Conservation (phyloP, 2,888 invertebrate species). For the Netelia virgata region DNA sequence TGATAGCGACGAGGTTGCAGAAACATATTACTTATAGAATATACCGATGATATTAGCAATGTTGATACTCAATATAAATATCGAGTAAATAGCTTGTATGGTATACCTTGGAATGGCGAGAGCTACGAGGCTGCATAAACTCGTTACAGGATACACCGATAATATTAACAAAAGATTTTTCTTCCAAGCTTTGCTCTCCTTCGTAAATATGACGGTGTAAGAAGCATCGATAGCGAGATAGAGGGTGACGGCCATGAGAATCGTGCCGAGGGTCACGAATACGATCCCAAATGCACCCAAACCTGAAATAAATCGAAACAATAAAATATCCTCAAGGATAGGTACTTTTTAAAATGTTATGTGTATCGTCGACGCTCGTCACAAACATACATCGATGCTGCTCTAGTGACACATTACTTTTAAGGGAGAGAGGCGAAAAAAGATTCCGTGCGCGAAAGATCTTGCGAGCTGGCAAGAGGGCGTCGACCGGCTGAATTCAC, state of each 20-base stretch:
- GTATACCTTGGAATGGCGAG: slow-evolving; percentile 81
- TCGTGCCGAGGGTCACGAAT: slow-evolving; percentile 76
- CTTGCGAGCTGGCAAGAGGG: neutral
- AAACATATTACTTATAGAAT: too few species aligned
- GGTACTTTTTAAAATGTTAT: neutral
- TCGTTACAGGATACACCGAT: slow-evolving; percentile 80
- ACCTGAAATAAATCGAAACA: slow-evolving; percentile 73
- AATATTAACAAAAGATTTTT: slow-evolving; percentile 77
- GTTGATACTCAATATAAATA: too few species aligned
- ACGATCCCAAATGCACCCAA: slow-evolving; percentile 78
- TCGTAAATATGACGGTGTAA: slow-evolving; percentile 77
- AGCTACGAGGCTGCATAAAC: slow-evolving; percentile 80
- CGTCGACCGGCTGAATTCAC: neutral
- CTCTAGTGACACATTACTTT: neutral
- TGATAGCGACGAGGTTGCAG: too few species aligned
- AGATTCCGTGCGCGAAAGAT: neutral
- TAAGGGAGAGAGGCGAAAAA: neutral
- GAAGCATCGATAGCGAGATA: slow-evolving; percentile 79
- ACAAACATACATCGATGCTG: neutral
- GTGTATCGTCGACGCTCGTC: neutral
- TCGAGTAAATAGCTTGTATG: neutral
- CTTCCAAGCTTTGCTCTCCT: slow-evolving; percentile 78
- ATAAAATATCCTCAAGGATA: neutral
- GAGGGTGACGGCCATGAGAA: slow-evolving; percentile 77
- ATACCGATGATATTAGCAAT: too few species aligned